These are phyloP conservation scores for Bemisia tabaci DNA, from an alignment of 1,140 invertebrate species.

Conservation along the genomic window DNA sequence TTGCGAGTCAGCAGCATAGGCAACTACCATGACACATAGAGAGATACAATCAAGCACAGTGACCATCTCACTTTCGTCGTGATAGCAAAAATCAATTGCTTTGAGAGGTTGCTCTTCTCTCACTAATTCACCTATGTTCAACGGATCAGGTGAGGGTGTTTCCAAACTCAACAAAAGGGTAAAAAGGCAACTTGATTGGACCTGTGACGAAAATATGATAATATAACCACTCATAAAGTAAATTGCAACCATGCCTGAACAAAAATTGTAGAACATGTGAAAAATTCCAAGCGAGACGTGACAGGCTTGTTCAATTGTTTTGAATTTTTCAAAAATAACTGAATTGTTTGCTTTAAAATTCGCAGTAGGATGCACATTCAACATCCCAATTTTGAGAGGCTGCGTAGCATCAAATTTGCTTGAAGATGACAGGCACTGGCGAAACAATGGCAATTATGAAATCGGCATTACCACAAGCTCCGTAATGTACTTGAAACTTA, in stretches of 20 bases:
- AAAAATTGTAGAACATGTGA: too few relatives aligned
- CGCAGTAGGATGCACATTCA: too few relatives aligned
- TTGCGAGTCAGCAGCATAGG: slow-evolving; percentile 89
- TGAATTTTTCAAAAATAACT: too few relatives aligned
- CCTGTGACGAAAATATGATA: slow-evolving; percentile 36
- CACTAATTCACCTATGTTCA: slow-evolving; percentile 90
- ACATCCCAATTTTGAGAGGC: too few relatives aligned
- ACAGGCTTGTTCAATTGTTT: too few relatives aligned
- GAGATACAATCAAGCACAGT: slow-evolving; percentile 87
- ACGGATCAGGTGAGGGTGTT: slow-evolving; percentile 80
- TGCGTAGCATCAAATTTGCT: too few relatives aligned
- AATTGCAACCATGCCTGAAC: slow-evolving; percentile 10
- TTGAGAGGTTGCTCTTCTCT: slow-evolving; percentile 91
- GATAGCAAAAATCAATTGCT: slow-evolving; percentile 94
- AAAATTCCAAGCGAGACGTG: too few relatives aligned
- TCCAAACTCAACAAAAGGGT: slow-evolving; percentile 83
- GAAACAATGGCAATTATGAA: too few relatives aligned
- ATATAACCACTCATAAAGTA: slow-evolving; percentile 13
- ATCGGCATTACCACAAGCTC: too few relatives aligned
- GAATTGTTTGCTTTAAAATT: too few relatives aligned
- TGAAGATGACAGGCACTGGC: too few relatives aligned
- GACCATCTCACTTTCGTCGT: slow-evolving; percentile 89
- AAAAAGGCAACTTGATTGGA: slow-evolving; percentile 80
- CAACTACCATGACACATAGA: slow-evolving; percentile 92
- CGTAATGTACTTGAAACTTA: too few relatives aligned